Base-by-base conservation (phyloP, 1,140 invertebrate species). In the Halyomorpha halys region DNA sequence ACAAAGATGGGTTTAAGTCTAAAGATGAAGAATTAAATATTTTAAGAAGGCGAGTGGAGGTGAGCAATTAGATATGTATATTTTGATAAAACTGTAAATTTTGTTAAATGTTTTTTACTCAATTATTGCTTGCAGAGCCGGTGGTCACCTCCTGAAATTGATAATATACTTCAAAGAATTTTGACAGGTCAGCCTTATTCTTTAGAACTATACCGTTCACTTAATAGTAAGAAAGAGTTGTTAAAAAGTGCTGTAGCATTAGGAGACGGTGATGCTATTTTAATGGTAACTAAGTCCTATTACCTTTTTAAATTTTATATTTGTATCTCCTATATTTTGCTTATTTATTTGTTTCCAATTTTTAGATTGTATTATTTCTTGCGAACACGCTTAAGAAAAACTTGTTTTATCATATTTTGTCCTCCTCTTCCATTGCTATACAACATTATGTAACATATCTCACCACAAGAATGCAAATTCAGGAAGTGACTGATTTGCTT, bases 251-350 rank as follows among this genome's bases (percentile, higher is more conserved):
- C 78, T n/a, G 74, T 80, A 45, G 68, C 68, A 61, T 73, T 72
- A 62, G 77, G 79, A 49, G 75, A 81, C 75, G 80, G 79, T 68
- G 79, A 81, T 73, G 75, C 78, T 19, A 80, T 79, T 69, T 69
- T 81, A 63, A 74, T 76, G 62, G 78, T 81, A 71, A 67, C 71
- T 66, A 11, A 11, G 6, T 39, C 6, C 1, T 39, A 39, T 49
- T 19, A 19, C 2, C 2, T 49, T 18, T 49, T 47, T 47, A 47
- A 56, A 59, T 4, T 25, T 23, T 27, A 27, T 59, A 27, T 9
- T 59, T 25, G 53, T 56, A 19, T 23, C 18, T 16, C 2, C 18
- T 47, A 47, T 3, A 16, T 47, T 47, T 5, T 47, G 18, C 66
- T 65, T 65, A 61, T 51, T 62, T 51, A 64, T 59, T 66, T 53